Percentiles rank a stretch among this genome's conserved stretches.
These are phyloP conservation scores for Sceliomorpha sp. DNA, from an alignment of 2,888 invertebrate genomes.

Conservation along the genomic window DNA sequence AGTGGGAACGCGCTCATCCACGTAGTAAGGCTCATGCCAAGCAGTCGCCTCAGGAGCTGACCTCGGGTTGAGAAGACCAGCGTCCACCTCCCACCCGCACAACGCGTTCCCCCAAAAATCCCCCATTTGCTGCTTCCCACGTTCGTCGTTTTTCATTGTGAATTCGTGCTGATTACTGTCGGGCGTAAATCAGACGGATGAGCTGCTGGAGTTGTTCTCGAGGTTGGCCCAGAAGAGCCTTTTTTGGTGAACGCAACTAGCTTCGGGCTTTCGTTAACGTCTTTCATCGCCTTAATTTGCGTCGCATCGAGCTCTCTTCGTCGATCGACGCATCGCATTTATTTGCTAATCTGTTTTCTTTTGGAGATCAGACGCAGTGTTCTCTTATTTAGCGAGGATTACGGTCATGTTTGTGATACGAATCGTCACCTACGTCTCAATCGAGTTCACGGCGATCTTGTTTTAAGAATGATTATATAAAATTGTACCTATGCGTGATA, in stretches of 20 bases:
- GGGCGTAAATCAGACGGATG: background rate
- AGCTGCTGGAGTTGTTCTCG: conserved; percentile 13
- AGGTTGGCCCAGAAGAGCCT: conserved; percentile 27
- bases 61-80: background rate
- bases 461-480: too few relatives aligned
- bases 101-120: conserved; percentile 11
- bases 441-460: too few relatives aligned
- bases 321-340: too few relatives aligned
- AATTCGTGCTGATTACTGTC: conserved; percentile 24
- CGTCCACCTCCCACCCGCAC: conserved; percentile 31
- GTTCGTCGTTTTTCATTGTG: conserved; percentile 15
- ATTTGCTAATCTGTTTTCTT: too few relatives aligned
- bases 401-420: too few relatives aligned
- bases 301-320: too few relatives aligned
- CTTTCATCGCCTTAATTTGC: conserved; percentile 1
- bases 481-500: too few relatives aligned
- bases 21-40: conserved; percentile 30
- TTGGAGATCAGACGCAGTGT: too few relatives aligned
- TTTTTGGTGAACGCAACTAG: background rate
- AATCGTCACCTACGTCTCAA: too few relatives aligned
- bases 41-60: conserved; percentile 3
- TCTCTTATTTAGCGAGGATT: too few relatives aligned
- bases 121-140: conserved; percentile 21
- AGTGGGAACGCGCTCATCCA: conserved; percentile 30
- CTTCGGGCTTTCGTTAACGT: too few relatives aligned